Evolutionary conservation across 2,888 invertebrate species (phyloP), one percentile per base, ranked within the genome.

Genomic region (Noctua comes): DNA sequence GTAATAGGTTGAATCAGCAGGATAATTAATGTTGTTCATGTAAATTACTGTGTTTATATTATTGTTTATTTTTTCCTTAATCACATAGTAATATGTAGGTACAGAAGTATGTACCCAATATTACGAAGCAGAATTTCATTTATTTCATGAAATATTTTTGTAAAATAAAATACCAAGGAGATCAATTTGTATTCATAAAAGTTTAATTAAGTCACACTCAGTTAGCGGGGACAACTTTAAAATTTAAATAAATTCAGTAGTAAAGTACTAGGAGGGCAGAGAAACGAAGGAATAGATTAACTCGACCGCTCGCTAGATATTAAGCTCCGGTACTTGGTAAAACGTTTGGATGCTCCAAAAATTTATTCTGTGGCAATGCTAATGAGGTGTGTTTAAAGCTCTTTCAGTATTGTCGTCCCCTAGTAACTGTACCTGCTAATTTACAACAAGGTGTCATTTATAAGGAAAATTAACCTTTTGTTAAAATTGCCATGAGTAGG

Each of bases 361-460:
- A 89, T 90, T 83, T 92, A 92, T 91, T 90, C 90, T 79, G 88
- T 86, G 87, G 89, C 84, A 82, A 91, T 91, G 91, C 90, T 92
- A 93, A 93, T 92, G 91, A 93, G 91, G 84, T 90, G 88, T 88
- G 90, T 88, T 86, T 72, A 88, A 87, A 80, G 72, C 85, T 83
- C 77, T 79, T 80, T 73, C 75, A 71, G 80, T 68, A 81, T 79
- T 81, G 75, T 91, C 80, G 71, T 86, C 62, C 77, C 87, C 90
- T 91, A 85, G 89, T 91, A 90, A 84, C 72, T 80, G 59, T 70
- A 69, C 76, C 77, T 74, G 80, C 80, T 87, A 88, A 90, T 90
- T 91, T 82, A 73, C 69, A 65, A 70, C 51, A 68, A 71, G 46
- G 10, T 72, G 68, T 73, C 51, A 68, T 71, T 70, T 71, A 62